Evolutionary conservation across 2,888 invertebrate species (phyloP), one percentile per base, ranked within the genome.

Genomic region (Perizoma flavofasciatum): DNA sequence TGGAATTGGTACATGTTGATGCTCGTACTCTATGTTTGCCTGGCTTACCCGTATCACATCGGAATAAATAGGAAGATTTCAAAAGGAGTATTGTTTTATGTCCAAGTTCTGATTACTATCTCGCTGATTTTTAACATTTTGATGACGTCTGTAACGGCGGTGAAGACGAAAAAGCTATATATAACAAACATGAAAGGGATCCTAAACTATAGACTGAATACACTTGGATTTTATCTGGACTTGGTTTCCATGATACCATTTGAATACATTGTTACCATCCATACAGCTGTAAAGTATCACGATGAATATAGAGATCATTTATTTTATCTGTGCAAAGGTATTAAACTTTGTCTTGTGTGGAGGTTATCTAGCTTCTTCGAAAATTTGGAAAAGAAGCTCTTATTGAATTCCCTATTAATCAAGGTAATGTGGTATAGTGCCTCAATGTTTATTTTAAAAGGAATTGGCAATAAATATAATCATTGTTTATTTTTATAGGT

Each of bases 281-380:
- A 89, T 59, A 77, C 74, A 5, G 64, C 71, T 8, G 76, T 82
- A 1, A 80, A 79, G 45, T 90, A 91, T 67, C 72, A 81, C 33
- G 89, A 90, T 55, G 79, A 83, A 56, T 85, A 87, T 60, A 80
- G 83, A 65, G 81, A 87, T 54, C 92, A 93, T 65, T 78, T 92
- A 57, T 93, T 86, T 73, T 88, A 85, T 71, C 71, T 93, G 44
- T 87, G 93, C 60, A 93, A 93, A 79, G 87, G 93, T n/a, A 86
- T 91, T 11, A 91, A 93, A 62, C 77, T 93, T 5, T 84, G 93
- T 65, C 84, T 93, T 44, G 82, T 93, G 22, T 93, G 93, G 88
- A 84, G 93, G 65, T 66, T 93, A 41, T 86, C 87, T 0, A 85
- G 76, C 58, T 90, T 93, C 59, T 92, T 93, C 65, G 85, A 88